A percentile compares a stretch with the other conserved stretches of the same genome.
Conservation (phyloP, 2,888 invertebrate genomes). For the Taphrorychus bicolor region DNA sequence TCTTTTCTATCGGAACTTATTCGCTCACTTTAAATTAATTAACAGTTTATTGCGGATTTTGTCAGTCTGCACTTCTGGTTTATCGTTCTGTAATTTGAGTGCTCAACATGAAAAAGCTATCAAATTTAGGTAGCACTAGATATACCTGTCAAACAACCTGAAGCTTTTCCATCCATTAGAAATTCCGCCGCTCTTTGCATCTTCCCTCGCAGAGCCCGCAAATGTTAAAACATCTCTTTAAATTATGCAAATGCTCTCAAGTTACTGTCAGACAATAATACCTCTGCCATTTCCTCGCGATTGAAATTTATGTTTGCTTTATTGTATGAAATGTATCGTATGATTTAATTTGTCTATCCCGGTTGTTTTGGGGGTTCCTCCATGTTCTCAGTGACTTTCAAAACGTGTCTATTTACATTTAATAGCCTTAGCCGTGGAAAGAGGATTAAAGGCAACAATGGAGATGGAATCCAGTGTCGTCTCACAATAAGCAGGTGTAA, state of each 20-base stretch:
- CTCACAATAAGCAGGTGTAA: too few species aligned
- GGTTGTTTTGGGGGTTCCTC: conserved; percentile 5
- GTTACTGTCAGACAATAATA: conserved; percentile 13
- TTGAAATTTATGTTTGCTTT: conserved; percentile 19
- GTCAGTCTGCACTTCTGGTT: too few species aligned
- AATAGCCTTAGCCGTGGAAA: not conserved
- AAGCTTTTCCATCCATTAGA: not conserved
- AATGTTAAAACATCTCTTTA: conserved; percentile 11
- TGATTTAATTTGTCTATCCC: conserved; percentile 18
- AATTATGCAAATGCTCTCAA: conserved; percentile 6
- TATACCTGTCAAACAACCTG: not conserved
- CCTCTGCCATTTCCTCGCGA: conserved; percentile 4
- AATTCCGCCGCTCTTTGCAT: not conserved
- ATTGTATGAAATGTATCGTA: conserved; percentile 16
- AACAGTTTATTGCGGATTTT: too few species aligned
- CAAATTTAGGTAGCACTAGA: too few species aligned
- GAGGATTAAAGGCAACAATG: conserved; percentile 6
- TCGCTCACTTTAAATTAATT: too few species aligned
- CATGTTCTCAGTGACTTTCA: not conserved
- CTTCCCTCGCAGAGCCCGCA: not conserved
- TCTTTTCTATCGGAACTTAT: too few species aligned
- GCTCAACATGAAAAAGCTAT: too few species aligned
- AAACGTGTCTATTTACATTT: not conserved
- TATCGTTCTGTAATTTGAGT: too few species aligned
- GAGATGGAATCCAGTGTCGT: too few species aligned